Percentiles rank a stretch among this genome's conserved stretches.
These are phyloP conservation scores for Ianthella basta DNA, from an alignment of 37 sponge, comb jelly and placozoan species.

Conservation along the genomic window DNA sequence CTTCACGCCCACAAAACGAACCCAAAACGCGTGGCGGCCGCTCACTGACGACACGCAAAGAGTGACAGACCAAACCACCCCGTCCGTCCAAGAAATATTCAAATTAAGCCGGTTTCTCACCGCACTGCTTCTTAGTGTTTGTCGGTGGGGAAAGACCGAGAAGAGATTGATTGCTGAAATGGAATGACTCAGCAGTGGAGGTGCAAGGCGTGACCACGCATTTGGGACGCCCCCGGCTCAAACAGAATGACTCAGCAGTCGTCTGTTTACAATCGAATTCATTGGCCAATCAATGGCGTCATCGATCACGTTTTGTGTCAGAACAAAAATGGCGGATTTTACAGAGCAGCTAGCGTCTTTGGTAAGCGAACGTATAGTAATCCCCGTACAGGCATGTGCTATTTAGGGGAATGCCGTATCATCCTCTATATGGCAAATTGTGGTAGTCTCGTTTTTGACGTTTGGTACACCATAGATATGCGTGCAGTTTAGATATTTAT, in stretches of 20 bases:
- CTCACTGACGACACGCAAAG: too few species aligned
- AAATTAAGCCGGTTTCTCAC: too few species aligned
- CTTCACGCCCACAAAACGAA: too few species aligned
- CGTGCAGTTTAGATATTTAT: too few species aligned
- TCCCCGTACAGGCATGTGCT: neutral
- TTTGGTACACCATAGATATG: neutral
- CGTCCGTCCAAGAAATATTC: too few species aligned
- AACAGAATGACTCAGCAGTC: conserved; percentile 66
- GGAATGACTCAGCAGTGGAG: neutral
- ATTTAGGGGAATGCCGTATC: too few species aligned
- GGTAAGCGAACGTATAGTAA: conserved; percentile 9
- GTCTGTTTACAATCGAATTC: neutral
- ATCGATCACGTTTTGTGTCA: neutral
- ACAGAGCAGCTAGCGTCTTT: conserved; percentile 9
- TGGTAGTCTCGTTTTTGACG: neutral
- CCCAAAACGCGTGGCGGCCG: too few species aligned
- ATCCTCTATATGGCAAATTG: too few species aligned
- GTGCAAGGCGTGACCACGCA: conserved; percentile 3
- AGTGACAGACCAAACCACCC: too few species aligned
- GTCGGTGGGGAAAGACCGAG: too few species aligned
- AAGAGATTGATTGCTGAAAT: neutral
- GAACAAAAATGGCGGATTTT: conserved; percentile 14
- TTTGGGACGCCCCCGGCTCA: neutral
- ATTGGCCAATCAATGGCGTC: neutral
- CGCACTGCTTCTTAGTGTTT: too few species aligned